Conservation (phyloP, 1,140 invertebrate species). For the Drosophila repletoides region DNA sequence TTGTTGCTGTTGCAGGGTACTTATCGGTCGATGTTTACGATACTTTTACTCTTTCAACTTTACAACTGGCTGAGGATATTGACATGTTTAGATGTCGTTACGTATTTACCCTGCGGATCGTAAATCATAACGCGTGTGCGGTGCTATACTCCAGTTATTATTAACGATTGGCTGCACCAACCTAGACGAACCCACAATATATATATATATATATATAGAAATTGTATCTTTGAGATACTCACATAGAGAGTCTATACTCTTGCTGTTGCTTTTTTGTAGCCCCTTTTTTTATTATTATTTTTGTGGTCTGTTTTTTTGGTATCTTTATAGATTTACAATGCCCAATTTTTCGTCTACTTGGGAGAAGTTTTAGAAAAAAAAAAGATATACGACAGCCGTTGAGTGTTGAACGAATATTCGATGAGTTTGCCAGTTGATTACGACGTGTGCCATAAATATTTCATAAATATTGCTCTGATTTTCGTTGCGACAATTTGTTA, state of each 20-base stretch:
- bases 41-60: constrained; percentile 78
- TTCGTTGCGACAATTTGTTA: constrained; percentile 79
- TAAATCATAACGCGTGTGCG: constrained; percentile 76
- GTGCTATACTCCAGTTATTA: constrained; percentile 28
- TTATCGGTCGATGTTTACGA: constrained; percentile 71
- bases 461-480: constrained; percentile 81
- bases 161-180: constrained; percentile 12
- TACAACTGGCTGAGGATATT: constrained; percentile 76
- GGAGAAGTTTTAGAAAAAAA: constrained; percentile 58
- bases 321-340: constrained; percentile 78
- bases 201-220: neutral
- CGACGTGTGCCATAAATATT: constrained; percentile 76
- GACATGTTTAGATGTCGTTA: constrained; percentile 80
- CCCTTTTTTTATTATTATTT: constrained; percentile 25
- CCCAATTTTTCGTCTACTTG: constrained; percentile 80
- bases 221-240: constrained; percentile 20
- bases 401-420: constrained; percentile 38
- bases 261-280: constrained; percentile 12
- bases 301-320: constrained; percentile 28
- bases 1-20: constrained; percentile 49
- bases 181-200: neutral
- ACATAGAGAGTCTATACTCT: neutral
- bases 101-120: constrained; percentile 73
- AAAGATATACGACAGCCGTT: constrained; percentile 68
- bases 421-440: constrained; percentile 78